These are phyloP conservation scores for Troides helena DNA, from an alignment of 2,888 invertebrate species.

Conservation along the genomic window DNA sequence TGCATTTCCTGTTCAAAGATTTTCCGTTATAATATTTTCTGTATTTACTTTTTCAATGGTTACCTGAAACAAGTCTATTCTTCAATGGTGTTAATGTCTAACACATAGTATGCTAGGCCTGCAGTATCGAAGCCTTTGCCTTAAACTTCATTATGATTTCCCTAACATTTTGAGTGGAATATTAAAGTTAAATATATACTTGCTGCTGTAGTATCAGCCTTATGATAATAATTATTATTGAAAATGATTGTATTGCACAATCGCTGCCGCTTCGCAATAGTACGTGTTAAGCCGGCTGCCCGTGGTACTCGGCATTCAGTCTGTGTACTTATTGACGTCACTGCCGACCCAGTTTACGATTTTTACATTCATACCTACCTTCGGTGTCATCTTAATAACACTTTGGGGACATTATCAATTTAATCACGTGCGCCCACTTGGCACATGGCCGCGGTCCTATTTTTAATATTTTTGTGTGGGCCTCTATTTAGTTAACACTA, in stretches of 20 bases:
- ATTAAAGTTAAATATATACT: no score
- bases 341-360: constrained; percentile 42
- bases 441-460: background rate
- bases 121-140: no score
- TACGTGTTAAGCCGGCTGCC: constrained; percentile 23
- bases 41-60: no score
- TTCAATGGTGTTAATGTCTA: no score
- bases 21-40: no score
- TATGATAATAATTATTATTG: constrained; percentile 10
- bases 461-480: background rate
- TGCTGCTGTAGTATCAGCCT: no score
- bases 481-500: no score
- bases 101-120: no score
- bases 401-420: constrained; percentile 10
- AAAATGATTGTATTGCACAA: constrained; percentile 24
- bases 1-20: no score
- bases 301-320: constrained; percentile 17
- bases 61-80: no score
- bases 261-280: constrained; percentile 22
- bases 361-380: constrained; percentile 31
- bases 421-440: background rate
- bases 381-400: constrained; percentile 14
- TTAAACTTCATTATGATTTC: no score
- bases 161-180: no score
- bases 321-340: constrained; percentile 43